These are phyloP conservation scores for Merops nubicus DNA, from an alignment of 2,113 vertebrate genomes.

Conservation along the genomic window DNA sequence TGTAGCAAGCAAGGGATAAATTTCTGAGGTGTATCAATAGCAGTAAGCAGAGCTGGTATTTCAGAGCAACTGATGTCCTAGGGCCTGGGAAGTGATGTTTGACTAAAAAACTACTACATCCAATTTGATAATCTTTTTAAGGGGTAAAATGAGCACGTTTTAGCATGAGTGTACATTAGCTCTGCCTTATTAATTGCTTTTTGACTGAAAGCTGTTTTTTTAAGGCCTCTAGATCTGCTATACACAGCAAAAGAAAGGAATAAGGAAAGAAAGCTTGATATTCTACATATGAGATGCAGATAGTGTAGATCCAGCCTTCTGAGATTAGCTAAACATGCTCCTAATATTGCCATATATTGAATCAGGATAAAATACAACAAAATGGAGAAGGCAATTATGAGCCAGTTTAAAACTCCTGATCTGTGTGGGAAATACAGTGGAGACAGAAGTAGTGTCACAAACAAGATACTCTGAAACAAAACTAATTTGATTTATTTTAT, in stretches of 20 bases:
- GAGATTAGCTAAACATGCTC: neutral
- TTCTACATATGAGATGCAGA: neutral
- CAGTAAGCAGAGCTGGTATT: neutral
- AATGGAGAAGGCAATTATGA: neutral
- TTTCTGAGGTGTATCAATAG: neutral
- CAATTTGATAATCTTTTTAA: neutral
- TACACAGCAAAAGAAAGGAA: neutral
- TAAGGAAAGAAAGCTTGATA: neutral
- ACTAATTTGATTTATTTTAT: neutral
- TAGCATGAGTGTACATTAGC: neutral
- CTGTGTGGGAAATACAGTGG: neutral
- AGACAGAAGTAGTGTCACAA: neutral
- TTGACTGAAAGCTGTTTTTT: neutral
- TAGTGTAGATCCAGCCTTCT: neutral
- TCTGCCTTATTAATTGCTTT: slow-evolving; percentile 28
- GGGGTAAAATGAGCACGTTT: neutral
- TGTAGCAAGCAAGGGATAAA: neutral
- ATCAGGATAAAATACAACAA: neutral
- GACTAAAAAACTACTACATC: neutral
- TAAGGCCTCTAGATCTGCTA: neutral
- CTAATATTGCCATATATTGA: neutral
- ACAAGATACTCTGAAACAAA: neutral
- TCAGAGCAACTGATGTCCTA: neutral
- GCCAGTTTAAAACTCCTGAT: neutral
- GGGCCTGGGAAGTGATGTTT: neutral